These are phyloP conservation scores for Rhipidura dahli DNA, from an alignment of 2,113 vertebrate species.

Conservation along the genomic window DNA sequence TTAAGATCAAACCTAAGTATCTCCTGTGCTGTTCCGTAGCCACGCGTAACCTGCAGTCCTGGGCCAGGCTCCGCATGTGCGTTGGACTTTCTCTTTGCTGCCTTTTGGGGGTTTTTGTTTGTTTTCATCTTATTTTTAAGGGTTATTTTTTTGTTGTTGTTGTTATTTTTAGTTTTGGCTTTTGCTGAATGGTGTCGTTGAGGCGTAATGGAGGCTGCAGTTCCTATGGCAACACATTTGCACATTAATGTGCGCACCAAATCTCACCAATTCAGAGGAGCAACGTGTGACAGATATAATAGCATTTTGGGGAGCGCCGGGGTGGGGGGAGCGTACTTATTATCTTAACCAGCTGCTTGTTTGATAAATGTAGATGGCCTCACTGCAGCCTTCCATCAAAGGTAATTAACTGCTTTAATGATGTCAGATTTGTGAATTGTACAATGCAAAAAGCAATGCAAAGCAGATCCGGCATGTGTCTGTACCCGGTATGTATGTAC, in stretches of 20 bases:
- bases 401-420: constrained; percentile 77
- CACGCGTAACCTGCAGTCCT: constrained; percentile 77
- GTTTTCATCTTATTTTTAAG: background rate
- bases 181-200: constrained; percentile 77
- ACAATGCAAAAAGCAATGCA: constrained; percentile 91
- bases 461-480: constrained; percentile 84
- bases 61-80: constrained; percentile 82
- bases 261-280: constrained; percentile 47
- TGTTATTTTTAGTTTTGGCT: constrained; percentile 63
- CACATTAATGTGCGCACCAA: constrained; percentile 60
- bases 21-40: constrained; percentile 67
- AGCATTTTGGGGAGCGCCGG: background rate
- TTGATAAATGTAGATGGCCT: constrained; percentile 53
- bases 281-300: constrained; percentile 38
- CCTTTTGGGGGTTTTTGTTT: constrained; percentile 67
- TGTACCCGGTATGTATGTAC: constrained; percentile 84
- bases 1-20: constrained; percentile 39
- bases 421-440: constrained; percentile 85
- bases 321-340: background rate
- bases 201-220: constrained; percentile 68
- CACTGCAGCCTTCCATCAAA: constrained; percentile 59
- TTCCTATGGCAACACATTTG: constrained; percentile 71
- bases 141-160: background rate
- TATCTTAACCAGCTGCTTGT: constrained; percentile 61
- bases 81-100: constrained; percentile 79